phyloP scores from a whole-genome alignment of 2,888 invertebrate genomes.

The Neoscelio sp. region DNA sequence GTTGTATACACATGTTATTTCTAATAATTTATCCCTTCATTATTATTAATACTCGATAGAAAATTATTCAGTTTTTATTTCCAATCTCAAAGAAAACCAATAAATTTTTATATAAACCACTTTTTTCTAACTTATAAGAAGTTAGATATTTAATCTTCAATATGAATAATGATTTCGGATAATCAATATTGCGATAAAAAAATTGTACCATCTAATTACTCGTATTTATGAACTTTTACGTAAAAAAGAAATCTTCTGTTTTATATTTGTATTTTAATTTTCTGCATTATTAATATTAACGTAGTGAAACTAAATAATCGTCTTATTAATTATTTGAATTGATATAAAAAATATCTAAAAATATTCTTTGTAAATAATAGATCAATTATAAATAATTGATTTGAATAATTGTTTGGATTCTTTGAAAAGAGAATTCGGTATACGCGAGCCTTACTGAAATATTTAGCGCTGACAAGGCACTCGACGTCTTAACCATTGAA shows the following conservation, averaged over 20 bases:
- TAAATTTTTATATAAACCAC: too few species aligned
- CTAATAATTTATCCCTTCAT: not conserved
- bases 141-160: not conserved
- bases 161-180: constrained; percentile 16
- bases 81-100: too few species aligned
- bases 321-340: not conserved
- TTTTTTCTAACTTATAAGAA: not conserved
- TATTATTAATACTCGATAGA: not conserved
- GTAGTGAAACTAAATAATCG: too few species aligned
- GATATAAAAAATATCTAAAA: too few species aligned
- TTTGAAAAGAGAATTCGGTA: constrained; percentile 16
- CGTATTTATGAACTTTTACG: not conserved
- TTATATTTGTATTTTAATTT: not conserved
- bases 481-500: constrained; percentile 57
- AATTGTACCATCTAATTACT: not conserved
- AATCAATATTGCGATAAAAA: constrained; percentile 2
- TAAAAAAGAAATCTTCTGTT: too few species aligned
- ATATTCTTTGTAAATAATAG: not conserved
- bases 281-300: not conserved
- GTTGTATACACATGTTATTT: constrained; percentile 31
- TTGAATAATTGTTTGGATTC: constrained; percentile 34
- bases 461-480: constrained; percentile 70
- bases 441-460: constrained; percentile 46
- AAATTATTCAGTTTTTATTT: too few species aligned
- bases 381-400: constrained; percentile 6